Evolutionary conservation across 2,113 vertebrate genomes (phyloP).

Genomic region (Notarius lentiginosus): DNA sequence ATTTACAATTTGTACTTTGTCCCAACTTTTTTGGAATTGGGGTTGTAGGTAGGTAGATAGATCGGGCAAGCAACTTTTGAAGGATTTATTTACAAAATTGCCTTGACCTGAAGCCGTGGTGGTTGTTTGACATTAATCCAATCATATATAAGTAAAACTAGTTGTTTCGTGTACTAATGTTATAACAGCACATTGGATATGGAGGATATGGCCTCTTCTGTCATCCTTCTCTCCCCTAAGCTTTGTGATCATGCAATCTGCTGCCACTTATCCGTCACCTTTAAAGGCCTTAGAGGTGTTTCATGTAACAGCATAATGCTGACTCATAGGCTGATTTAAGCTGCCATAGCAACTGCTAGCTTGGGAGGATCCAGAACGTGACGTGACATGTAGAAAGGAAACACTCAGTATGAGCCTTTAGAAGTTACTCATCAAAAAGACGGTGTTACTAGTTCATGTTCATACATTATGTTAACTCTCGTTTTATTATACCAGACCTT

Average conservation of each 20-base stretch:
- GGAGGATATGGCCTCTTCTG: neutral
- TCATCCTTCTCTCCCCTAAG: neutral
- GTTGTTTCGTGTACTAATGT: neutral
- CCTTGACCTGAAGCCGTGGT: conserved; percentile 18
- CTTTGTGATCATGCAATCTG: neutral
- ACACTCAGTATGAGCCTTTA: neutral
- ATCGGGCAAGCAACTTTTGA: too few relatives aligned
- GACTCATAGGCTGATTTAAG: conserved; percentile 56
- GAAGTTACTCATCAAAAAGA: neutral
- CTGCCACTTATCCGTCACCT: conserved; percentile 30
- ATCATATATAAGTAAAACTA: neutral
- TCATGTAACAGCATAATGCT: conserved; percentile 48
- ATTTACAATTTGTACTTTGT: too few relatives aligned
- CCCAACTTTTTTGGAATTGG: too few relatives aligned
- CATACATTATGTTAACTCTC: neutral
- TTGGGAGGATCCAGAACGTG: conserved; percentile 52
- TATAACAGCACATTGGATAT: neutral
- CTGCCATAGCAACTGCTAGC: conserved; percentile 64
- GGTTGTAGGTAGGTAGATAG: too few relatives aligned
- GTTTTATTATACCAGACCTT: neutral
- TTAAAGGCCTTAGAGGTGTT: conserved; percentile 14
- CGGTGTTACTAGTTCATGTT: too few relatives aligned
- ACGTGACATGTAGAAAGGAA: conserved; percentile 37
- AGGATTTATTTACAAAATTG: neutral
- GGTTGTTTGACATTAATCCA: neutral